Evolutionary conservation across 2,113 vertebrate species (phyloP), one percentile per base, ranked within the genome.

Genomic region (Pelusios castaneus): DNA sequence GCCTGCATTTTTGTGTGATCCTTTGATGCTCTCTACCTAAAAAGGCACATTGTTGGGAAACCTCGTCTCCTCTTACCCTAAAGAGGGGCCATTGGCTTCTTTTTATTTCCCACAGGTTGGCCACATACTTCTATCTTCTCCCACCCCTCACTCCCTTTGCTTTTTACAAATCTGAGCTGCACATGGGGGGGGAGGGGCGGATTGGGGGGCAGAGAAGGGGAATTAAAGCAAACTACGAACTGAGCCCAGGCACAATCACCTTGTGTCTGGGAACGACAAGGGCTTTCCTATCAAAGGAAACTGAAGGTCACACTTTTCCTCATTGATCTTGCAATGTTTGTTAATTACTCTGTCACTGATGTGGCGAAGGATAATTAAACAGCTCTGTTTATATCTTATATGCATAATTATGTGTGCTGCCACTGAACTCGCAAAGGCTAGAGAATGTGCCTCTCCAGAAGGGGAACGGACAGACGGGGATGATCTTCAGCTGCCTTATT

Each of bases 321-420:
- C 99, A 99, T 99, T 99, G 99, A 99, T 99, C 99, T 99, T 99
- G 99, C 99, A 99, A 99, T 99, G 99, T 99, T 99, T 99, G 99
- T 99, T 99, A 99, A 99, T 99, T 99, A 99, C 99, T 99, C 99
- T 99, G 99, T 99, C 99, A 99, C 99, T 99, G 99, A 99, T 99
- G 99, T 99, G 99, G 99, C 99, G 99, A 99, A 99, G 99, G 99
- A 99, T 99, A 99, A 99, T 99, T 99, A 99, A 99, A 99, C 99
- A 99, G 99, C 99, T 99, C 99, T 99, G 99, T 99, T 99, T 99
- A 99, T 99, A 99, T 99, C 99, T 99, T 99, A 99, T 99, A 99
- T 99, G 99, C 99, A 99, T 99, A 99, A 99, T 99, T 99, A 99
- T 99, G 99, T 99, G 99, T 95, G 98, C 98, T 98, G 98, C 98